Evolutionary conservation across 2,113 vertebrate species (phyloP).

Genomic region (Ameiurus melas): DNA sequence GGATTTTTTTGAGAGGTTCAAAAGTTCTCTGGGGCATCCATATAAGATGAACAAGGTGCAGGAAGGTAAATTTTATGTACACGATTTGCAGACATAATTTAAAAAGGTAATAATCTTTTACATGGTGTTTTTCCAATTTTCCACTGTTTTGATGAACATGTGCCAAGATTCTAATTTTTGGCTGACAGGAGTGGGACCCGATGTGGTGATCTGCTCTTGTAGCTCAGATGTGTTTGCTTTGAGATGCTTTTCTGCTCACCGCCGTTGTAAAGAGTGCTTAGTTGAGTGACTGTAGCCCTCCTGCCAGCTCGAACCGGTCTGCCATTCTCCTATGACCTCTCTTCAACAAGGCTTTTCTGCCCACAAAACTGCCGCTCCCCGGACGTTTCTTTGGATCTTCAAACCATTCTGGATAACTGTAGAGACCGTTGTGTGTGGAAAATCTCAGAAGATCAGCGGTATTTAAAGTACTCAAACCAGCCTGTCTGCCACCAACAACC

Average conservation of each 20-base stretch:
- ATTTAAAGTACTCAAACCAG: neutral
- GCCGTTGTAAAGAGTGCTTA: neutral
- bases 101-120: neutral
- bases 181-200: neutral
- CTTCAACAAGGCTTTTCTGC: neutral
- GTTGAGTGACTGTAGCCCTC: neutral
- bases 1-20: neutral
- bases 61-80: neutral
- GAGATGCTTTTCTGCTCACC: neutral
- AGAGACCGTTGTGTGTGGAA: neutral
- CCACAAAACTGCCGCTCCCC: neutral
- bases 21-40: neutral
- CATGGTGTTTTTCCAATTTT: neutral
- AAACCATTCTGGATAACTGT: neutral
- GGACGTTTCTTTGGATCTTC: neutral
- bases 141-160: neutral
- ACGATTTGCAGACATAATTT: too few species aligned
- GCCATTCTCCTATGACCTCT: neutral
- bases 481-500: neutral
- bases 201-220: neutral
- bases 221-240: neutral
- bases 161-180: neutral
- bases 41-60: neutral
- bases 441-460: neutral
- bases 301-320: neutral